phyloP scores from a whole-genome alignment of 2,113 vertebrate genomes.

The Orthonyx spaldingii region DNA sequence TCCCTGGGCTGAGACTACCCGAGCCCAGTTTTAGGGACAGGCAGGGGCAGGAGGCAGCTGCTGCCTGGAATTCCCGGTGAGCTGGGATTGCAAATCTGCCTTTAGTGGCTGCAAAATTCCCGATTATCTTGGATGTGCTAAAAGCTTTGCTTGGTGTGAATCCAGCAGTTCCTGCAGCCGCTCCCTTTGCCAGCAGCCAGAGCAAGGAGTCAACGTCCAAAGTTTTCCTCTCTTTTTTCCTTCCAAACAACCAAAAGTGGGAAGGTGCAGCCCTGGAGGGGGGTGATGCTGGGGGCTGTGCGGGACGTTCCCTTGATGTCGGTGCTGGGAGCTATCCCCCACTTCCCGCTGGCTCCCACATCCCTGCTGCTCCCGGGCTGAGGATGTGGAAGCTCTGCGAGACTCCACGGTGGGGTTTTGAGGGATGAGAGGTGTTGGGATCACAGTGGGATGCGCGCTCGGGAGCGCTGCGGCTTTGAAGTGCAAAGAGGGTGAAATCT shows the following conservation, averaged over 20 bases:
- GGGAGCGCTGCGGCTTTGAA: slow-evolving; percentile 23
- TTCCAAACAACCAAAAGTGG: neutral
- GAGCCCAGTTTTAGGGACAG: neutral
- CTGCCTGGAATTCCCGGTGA: neutral
- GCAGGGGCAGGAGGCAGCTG: neutral
- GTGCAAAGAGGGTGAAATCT: slow-evolving; percentile 44
- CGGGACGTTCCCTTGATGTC: neutral
- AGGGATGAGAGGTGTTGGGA: neutral
- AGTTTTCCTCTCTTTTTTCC: neutral
- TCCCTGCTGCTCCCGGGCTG: neutral
- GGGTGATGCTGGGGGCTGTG: neutral
- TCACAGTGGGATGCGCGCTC: neutral
- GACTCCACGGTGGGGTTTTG: neutral
- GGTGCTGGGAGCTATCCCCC: neutral
- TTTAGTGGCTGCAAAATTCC: neutral
- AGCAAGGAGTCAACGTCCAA: neutral
- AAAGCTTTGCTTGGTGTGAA: neutral
- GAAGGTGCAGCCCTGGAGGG: neutral
- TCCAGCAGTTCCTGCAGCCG: fast-evolving
- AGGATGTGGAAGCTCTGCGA: neutral
- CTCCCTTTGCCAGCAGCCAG: neutral
- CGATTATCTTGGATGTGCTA: neutral
- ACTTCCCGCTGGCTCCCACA: neutral
- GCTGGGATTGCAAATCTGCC: neutral
- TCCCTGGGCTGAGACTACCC: neutral